A percentile compares a stretch with the other conserved stretches of the same genome.
Conservation (phyloP, 2,113 vertebrate species). For the Tenrec ecaudatus region DNA sequence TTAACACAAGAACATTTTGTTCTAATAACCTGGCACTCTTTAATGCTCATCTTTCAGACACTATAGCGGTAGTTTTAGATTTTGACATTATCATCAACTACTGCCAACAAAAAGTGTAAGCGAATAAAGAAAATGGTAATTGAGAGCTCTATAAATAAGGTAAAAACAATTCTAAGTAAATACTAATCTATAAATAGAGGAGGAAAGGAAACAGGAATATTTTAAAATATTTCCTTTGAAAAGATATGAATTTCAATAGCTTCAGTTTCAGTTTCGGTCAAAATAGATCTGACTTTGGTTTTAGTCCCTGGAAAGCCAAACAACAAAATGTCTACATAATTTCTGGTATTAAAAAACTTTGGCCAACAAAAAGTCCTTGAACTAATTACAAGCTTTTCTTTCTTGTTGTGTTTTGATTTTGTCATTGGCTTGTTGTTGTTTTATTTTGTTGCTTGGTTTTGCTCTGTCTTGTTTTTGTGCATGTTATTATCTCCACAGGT, state of each 20-base stretch:
- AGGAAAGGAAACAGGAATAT: neutral
- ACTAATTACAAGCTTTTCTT: no score
- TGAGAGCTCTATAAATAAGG: neutral
- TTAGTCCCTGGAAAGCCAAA: neutral
- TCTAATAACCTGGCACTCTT: no score
- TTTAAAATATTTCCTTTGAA: neutral
- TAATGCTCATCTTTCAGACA: no score
- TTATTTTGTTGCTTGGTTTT: no score
- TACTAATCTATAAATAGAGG: neutral
- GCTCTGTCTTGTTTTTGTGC: no score
- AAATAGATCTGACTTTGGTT: neutral
- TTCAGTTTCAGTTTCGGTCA: neutral
- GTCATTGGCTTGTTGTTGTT: no score
- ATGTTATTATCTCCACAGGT: no score
- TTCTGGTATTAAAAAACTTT: neutral
- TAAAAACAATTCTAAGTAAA: conserved; percentile 9
- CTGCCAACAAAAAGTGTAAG: neutral
- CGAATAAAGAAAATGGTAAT: conserved; percentile 7
- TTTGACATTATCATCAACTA: conserved; percentile 1
- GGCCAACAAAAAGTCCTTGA: no score
- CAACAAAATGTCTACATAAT: neutral
- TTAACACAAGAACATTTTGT: no score
- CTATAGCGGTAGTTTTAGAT: neutral
- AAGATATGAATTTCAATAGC: neutral
- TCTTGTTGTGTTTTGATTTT: no score